Evolutionary conservation across 1,140 invertebrate species (phyloP), one percentile per base, ranked within the genome.

Genomic region (Temnothorax nylanderi): DNA sequence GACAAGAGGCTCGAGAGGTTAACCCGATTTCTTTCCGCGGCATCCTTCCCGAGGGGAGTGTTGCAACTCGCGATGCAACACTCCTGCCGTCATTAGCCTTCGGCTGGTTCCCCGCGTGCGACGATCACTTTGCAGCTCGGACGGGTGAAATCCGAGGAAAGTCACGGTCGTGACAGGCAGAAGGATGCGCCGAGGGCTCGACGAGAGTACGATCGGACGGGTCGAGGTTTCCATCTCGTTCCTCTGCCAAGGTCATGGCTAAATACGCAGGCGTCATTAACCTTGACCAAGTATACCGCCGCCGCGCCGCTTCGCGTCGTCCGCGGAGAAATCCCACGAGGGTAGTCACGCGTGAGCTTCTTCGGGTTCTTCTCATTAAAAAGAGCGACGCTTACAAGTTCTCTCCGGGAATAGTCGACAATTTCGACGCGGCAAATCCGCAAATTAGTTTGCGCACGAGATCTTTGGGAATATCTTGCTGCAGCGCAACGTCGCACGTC

Each of bases 121-220:
- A 75, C 78, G 37, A n/a, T 16, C 21, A 21, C 76, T 51, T 62
- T 47, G 44, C 18, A 13, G 44, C 65, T 56, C 78, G 65, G 34
- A 81, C 65, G 65, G 37, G 54, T 69, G 78, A 82, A 82, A 82
- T 72, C 67, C 51, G 67, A 71, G 78, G 78, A 72, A 82, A 82
- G 67, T 82, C 67, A 72, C 51, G 65, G 32, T 80, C 77, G 32
- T 80, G 62, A 67, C 47, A 69, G 44, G 34, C 44, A 41, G 47
- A 67, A 67, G 77, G 62, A 80, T 67, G 47, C 47, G 18, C 75
- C 32, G 75, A 62, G 62, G 34, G 62, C 32, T 54, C 26, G 54
- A n/a, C 34, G 18, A 11, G 78, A 82, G 65, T 26, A 49, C 60
- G n/a, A 49, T 8, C 37, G 67, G 51, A 71, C 64, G 44, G 64